phyloP scores from a whole-genome alignment of 2,888 invertebrate genomes.

The Philereme vetulata region DNA sequence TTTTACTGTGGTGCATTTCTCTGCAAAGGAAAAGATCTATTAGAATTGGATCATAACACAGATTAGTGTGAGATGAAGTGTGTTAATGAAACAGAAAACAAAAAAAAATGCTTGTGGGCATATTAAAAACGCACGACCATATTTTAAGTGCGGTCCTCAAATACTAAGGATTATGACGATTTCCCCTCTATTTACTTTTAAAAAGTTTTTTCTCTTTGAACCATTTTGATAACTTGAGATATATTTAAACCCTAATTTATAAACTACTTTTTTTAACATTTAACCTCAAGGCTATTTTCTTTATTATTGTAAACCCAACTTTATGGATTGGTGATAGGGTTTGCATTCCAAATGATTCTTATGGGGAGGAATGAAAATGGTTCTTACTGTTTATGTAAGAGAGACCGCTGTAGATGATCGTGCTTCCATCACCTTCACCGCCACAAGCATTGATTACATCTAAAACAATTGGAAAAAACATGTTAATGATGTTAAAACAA shows the following conservation, averaged over 20 bases:
- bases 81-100: constrained; percentile 22
- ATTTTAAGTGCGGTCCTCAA: constrained; percentile 53
- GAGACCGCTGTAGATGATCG: constrained; percentile 84
- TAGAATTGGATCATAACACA: background rate
- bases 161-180: background rate
- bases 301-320: constrained; percentile 2
- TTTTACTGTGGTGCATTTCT: constrained; percentile 74
- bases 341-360: constrained; percentile 23
- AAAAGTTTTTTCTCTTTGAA: background rate
- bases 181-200: no score
- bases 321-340: constrained; percentile 17
- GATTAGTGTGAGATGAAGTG: constrained; percentile 4
- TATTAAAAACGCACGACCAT: constrained; percentile 60
- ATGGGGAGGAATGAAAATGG: constrained; percentile 45
- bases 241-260: no score
- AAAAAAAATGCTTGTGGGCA: constrained; percentile 64
- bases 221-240: background rate
- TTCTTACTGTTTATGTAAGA: constrained; percentile 82
- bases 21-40: constrained; percentile 65
- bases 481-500: constrained; percentile 33
- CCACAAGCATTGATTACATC: constrained; percentile 95
- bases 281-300: background rate
- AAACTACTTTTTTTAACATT: background rate
- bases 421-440: constrained; percentile 90
- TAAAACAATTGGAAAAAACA: constrained; percentile 86